phyloP scores from a whole-genome alignment of 2,888 invertebrate species.

The Petrolisthes cinctipes region DNA sequence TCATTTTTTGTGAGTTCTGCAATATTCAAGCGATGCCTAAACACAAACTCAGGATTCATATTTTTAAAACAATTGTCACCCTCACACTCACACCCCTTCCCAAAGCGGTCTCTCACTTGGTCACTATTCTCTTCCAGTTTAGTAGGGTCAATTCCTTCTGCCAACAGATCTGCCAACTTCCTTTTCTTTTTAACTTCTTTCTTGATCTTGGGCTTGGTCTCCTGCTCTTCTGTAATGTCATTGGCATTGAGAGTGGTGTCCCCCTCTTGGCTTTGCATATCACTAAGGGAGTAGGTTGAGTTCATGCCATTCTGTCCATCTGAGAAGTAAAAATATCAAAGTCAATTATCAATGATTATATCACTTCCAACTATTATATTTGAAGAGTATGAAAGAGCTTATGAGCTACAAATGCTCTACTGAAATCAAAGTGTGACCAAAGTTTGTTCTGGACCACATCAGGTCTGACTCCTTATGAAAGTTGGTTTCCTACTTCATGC shows the following conservation, averaged over 20 bases:
- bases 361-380: too few species aligned
- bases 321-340: conserved; percentile 22
- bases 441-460: too few species aligned
- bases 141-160: conserved; percentile 74
- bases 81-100: conserved; percentile 82
- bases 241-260: conserved; percentile 60
- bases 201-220: conserved; percentile 65
- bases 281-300: conserved; percentile 50
- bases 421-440: too few species aligned
- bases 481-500: too few species aligned
- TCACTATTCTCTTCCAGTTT: conserved; percentile 79
- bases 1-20: conserved; percentile 85
- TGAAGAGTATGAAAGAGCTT: too few species aligned
- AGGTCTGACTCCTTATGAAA: too few species aligned
- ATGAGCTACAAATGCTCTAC: too few species aligned
- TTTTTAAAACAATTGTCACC: conserved; percentile 82
- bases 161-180: conserved; percentile 69
- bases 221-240: conserved; percentile 62
- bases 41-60: conserved; percentile 82
- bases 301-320: conserved; percentile 62
- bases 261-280: conserved; percentile 57
- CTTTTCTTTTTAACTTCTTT: conserved; percentile 66
- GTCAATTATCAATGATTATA: too few species aligned
- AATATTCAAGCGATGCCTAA: conserved; percentile 81
- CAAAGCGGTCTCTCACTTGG: conserved; percentile 79